Conservation (phyloP, 2,797 vertebrate species). For the Tenualosa thibaudeaui region DNA sequence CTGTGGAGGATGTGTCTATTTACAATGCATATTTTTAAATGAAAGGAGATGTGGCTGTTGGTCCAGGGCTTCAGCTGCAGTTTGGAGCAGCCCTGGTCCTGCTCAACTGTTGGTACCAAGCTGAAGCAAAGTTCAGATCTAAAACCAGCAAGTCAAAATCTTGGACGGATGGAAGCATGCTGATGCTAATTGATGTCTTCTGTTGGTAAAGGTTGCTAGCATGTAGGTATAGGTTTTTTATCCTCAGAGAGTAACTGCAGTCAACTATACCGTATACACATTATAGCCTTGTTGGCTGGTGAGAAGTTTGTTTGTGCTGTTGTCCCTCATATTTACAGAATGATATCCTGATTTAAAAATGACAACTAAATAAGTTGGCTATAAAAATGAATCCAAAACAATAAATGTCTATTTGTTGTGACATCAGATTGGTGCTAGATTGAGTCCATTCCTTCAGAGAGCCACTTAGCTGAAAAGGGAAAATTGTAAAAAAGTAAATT, state of each 20-base stretch:
- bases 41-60: neutral
- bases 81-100: too few species aligned
- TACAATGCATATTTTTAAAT: neutral
- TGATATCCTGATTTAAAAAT: too few species aligned
- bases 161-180: neutral
- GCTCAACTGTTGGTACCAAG: neutral
- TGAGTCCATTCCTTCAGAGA: neutral
- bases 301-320: too few species aligned
- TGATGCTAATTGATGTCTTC: neutral
- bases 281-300: too few species aligned
- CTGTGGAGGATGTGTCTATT: neutral
- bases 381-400: neutral
- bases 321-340: too few species aligned
- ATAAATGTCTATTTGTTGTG: neutral
- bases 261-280: too few species aligned
- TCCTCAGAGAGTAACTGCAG: too few species aligned
- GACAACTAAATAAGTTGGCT: neutral
- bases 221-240: too few species aligned
- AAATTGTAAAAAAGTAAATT: too few species aligned
- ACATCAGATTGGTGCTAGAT: neutral
- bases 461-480: too few species aligned
- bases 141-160: neutral
- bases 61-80: neutral
- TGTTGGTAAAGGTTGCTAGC: too few species aligned
- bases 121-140: neutral